Evolutionary conservation across 2,113 vertebrate species (phyloP), one percentile per base, ranked within the genome.

Genomic region (Butorides virescens): DNA sequence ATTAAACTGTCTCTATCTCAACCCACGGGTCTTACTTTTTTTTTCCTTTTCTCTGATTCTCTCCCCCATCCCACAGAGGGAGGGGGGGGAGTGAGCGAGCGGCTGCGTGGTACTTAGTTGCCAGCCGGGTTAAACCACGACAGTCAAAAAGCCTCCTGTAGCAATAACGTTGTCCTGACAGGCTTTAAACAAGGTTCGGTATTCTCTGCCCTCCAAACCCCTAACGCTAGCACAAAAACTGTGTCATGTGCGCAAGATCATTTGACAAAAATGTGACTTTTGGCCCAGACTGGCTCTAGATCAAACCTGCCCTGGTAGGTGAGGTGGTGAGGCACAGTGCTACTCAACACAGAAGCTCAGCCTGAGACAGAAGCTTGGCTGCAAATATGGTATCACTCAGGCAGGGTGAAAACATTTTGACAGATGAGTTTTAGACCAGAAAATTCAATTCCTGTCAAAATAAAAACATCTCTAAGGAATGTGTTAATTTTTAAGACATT

Each of bases 351-450:
- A 15, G 79, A 89, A 83, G 26, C 44, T 58, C n/a, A 71, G 47
- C 15, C 65, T 30, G 32, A 88, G 73, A 80, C 27, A 84, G 72
- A 80, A 84, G 21, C 68, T 75, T 72, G 86, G 59, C 74, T 88
- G 36, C n/a, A 65, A 84, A 27, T 29, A 37, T 15, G 5, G 13
- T 59, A 63, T 80, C 50, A 36, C 52, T 94, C 49, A 88, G 27
- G 77, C 29, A 74, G 46, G 66, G 52, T 85, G 58, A 91, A 84
- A 95, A 85, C 70, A 68, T 89, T 95, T 92, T 89, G 73, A 91
- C 65, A 65, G 70, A 90, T 82, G 44, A 87, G 53, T 62, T 96
- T 90, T 66, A 86, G 46, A 78, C 22, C 22, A 87, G 44, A 92
- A 94, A 82, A 89, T 42, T n/a, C 13, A 89, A 52, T 75, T 92